Conservation (phyloP, 2,888 invertebrate genomes). For the Mylabris sibirica region DNA sequence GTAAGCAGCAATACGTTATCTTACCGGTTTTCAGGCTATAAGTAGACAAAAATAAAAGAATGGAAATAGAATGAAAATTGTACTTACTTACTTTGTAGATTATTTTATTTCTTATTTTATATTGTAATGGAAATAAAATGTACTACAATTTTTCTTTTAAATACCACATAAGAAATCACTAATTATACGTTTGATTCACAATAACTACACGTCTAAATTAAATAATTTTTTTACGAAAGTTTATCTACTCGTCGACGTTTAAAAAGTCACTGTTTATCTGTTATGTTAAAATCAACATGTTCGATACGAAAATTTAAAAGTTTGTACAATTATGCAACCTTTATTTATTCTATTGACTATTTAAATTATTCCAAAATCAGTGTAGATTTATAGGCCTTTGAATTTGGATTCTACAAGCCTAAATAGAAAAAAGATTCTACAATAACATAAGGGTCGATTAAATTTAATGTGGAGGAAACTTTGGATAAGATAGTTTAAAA, state of each 20-base stretch:
- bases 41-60: not conserved
- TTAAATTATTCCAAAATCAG: too few relatives aligned
- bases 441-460: not conserved
- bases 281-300: not conserved
- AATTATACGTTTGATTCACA: not conserved
- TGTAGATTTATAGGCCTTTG: too few relatives aligned
- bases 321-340: not conserved
- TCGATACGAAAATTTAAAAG: not conserved
- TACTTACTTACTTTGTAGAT: not conserved
- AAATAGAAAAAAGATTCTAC: not conserved
- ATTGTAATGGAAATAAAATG: not conserved
- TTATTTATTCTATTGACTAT: too few relatives aligned
- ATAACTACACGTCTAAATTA: too few relatives aligned
- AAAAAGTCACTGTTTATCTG: not conserved
- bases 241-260: not conserved
- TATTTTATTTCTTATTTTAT: not conserved
- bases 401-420: too few relatives aligned
- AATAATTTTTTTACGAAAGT: not conserved
- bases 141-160: too few relatives aligned
- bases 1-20: too few relatives aligned
- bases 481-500: not conserved
- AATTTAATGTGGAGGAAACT: constrained; percentile 5
- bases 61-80: not conserved
- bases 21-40: too few relatives aligned
- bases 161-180: too few relatives aligned